These are phyloP conservation scores for Pavo muticus DNA, from an alignment of 2,113 vertebrate species.

Conservation along the genomic window DNA sequence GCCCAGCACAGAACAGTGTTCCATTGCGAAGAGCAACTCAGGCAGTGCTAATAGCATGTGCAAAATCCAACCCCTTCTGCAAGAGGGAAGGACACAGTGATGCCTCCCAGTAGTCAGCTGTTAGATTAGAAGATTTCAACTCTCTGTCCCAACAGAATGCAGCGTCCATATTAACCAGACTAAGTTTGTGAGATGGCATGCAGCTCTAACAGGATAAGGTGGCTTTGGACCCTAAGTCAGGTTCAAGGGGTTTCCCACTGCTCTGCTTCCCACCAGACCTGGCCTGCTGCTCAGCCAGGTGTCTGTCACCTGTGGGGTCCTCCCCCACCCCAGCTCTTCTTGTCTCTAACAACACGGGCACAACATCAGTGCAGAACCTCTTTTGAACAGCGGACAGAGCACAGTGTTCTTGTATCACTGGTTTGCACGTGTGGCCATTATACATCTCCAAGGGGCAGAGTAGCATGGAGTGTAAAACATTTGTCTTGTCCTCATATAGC, in stretches of 20 bases:
- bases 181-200: accelerated
- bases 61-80: background rate
- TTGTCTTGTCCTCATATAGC: constrained; percentile 31
- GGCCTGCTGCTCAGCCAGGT: background rate
- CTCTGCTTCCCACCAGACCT: background rate
- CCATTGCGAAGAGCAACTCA: background rate
- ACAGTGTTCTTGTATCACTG: background rate
- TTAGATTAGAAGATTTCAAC: background rate
- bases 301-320: background rate
- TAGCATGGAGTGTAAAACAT: background rate
- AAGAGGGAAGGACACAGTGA: background rate
- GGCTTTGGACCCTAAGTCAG: background rate
- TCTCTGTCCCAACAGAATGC: background rate
- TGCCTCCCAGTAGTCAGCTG: background rate
- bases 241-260: background rate
- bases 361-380: background rate
- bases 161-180: background rate
- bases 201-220: background rate
- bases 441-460: background rate
- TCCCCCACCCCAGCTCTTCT: background rate
- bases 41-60: background rate
- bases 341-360: background rate
- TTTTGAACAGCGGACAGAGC: background rate
- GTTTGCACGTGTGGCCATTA: accelerated
- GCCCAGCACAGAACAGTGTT: background rate